phyloP scores from a whole-genome alignment of 2,113 vertebrate species.

The Brienomyrus longianalis region DNA sequence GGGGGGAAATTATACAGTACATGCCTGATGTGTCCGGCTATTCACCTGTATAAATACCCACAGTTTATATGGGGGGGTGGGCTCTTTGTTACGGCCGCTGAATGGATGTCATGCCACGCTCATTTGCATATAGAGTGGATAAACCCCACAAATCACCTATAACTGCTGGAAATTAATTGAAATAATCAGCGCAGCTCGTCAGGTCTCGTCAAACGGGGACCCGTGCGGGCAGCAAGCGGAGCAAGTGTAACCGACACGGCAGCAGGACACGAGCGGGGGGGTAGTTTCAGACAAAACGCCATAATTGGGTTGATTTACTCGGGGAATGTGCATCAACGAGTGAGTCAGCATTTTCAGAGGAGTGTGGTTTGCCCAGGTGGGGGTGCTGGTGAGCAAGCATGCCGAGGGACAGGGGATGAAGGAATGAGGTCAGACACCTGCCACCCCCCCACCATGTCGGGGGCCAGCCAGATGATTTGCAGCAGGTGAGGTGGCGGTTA shows the following conservation, averaged over 20 bases:
- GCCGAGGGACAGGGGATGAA: background rate
- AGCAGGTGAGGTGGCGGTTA: background rate
- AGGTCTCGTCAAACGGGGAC: background rate
- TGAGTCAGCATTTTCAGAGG: background rate
- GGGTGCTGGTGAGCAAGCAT: background rate
- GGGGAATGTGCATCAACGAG: background rate
- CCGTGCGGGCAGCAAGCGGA: background rate
- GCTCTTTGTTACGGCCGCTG: background rate
- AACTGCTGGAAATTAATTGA: conserved; percentile 5
- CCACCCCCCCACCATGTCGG: background rate
- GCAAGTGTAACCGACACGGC: background rate
- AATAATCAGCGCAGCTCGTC: background rate
- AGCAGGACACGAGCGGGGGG: background rate
- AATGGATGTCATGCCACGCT: background rate
- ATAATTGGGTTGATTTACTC: background rate
- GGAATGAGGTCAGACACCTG: background rate
- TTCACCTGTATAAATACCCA: conserved; percentile 2
- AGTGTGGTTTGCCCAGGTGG: background rate
- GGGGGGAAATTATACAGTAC: background rate
- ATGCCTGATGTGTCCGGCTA: background rate
- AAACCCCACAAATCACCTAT: conserved; percentile 17
- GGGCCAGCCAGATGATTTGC: background rate
- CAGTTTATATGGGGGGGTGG: background rate
- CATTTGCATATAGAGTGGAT: conserved; percentile 13
- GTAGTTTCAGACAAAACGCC: background rate